phyloP scores from a whole-genome alignment of 23 tunicate species.

The Ciona savignyi region DNA sequence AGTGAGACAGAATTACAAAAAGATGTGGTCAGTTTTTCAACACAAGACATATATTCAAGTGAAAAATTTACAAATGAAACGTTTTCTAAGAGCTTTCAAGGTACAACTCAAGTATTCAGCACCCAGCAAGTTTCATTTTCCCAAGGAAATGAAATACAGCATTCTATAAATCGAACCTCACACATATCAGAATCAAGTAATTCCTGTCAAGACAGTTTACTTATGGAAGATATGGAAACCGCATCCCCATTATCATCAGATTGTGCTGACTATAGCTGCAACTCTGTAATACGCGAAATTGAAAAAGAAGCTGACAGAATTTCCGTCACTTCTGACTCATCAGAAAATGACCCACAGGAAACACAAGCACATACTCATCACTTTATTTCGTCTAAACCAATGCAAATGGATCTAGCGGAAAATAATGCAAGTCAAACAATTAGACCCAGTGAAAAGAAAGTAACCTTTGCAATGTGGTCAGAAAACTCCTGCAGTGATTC shows the following conservation, averaged over 20 bases:
- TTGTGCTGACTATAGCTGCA: constrained; percentile 29
- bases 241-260: constrained; percentile 27
- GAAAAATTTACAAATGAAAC: not conserved
- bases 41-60: too few relatives aligned
- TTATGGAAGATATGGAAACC: not conserved
- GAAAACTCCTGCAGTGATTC: not conserved
- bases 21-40: not conserved
- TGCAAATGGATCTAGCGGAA: too few relatives aligned
- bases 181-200: not conserved
- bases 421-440: too few relatives aligned
- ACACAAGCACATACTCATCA: not conserved
- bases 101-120: not conserved
- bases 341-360: not conserved
- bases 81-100: not conserved
- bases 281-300: constrained; percentile 43
- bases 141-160: not conserved
- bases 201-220: not conserved
- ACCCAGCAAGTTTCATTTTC: not conserved
- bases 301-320: constrained; percentile 47
- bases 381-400: too few relatives aligned
- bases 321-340: constrained; percentile 44
- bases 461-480: too few relatives aligned
- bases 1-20: not conserved
- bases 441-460: too few relatives aligned
- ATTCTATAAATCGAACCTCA: not conserved